phyloP scores from a whole-genome alignment of 2,888 invertebrate genomes.

The Physocephala rufipes region DNA sequence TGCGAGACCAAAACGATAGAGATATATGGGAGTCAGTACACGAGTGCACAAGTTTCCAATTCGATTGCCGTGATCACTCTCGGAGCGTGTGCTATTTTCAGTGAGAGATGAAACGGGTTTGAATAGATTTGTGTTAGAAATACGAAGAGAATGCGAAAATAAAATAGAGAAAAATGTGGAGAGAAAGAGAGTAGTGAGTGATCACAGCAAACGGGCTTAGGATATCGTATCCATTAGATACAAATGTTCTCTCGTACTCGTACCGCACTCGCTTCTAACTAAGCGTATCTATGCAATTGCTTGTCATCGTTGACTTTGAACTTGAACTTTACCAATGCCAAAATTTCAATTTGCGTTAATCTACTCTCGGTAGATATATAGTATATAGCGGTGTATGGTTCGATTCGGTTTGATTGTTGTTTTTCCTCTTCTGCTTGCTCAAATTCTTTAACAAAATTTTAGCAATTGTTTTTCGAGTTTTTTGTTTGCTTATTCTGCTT shows the following conservation, averaged over 20 bases:
- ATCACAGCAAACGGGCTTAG: neutral
- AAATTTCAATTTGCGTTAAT: neutral
- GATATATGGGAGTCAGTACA: neutral
- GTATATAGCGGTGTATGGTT: neutral
- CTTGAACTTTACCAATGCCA: constrained; percentile 57
- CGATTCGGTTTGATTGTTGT: neutral
- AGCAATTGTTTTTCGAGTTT: neutral
- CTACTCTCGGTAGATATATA: neutral
- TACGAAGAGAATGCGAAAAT: neutral
- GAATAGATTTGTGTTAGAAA: constrained; percentile 2
- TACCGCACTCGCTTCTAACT: neutral
- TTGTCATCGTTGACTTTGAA: constrained; percentile 53
- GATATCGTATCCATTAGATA: neutral
- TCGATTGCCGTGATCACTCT: too few relatives aligned
- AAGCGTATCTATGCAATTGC: constrained; percentile 6
- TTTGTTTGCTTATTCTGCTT: constrained; percentile 10
- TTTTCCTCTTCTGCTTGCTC: neutral
- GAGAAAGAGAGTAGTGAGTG: constrained; percentile 11
- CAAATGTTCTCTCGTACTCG: neutral
- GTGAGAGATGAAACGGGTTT: neutral
- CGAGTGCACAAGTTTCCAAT: neutral
- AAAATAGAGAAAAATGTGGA: constrained; percentile 7
- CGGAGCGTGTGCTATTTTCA: constrained; percentile 1
- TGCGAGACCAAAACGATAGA: too few relatives aligned
- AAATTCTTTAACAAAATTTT: too few relatives aligned